Conservation (phyloP, 2,113 vertebrate genomes). For the Gobio gobio region DNA sequence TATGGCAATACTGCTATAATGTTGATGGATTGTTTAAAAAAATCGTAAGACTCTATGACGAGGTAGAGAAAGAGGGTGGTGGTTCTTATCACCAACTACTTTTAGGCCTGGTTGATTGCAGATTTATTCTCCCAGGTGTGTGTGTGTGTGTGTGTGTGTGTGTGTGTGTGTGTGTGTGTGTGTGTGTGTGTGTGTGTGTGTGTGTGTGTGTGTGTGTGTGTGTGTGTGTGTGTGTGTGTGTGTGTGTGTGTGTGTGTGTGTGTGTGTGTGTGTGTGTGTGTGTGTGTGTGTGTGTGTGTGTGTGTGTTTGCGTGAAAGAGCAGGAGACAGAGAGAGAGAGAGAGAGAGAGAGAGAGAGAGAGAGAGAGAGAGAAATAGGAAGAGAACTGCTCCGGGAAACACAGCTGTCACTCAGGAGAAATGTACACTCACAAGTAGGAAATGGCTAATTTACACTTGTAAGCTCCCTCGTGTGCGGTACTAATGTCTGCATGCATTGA, state of each 20-base stretch:
- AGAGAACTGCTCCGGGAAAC: conserved; percentile 65
- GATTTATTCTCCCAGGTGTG: conserved; percentile 77
- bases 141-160: conserved; percentile 54
- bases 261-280: too few relatives aligned
- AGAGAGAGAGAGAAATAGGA: conserved; percentile 27
- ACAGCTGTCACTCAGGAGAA: conserved; percentile 77
- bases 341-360: not conserved
- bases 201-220: too few relatives aligned
- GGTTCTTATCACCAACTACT: conserved; percentile 71
- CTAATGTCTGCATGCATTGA: conserved; percentile 13
- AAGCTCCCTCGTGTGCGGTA: conserved; percentile 55
- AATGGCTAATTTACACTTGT: conserved; percentile 78
- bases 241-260: too few relatives aligned
- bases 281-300: too few relatives aligned
- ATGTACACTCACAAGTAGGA: conserved; percentile 61
- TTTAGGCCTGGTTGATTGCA: conserved; percentile 79
- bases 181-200: conserved; percentile 12
- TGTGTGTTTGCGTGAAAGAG: too few relatives aligned
- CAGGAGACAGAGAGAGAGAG: too few relatives aligned
- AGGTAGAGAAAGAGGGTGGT: too few relatives aligned
- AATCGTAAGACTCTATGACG: too few relatives aligned
- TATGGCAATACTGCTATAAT: too few relatives aligned
- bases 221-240: too few relatives aligned
- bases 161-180: conserved; percentile 40
- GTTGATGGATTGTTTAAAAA: too few relatives aligned